phyloP scores from a whole-genome alignment of 1,140 invertebrate genomes.

The Nasonia vitripennis region DNA sequence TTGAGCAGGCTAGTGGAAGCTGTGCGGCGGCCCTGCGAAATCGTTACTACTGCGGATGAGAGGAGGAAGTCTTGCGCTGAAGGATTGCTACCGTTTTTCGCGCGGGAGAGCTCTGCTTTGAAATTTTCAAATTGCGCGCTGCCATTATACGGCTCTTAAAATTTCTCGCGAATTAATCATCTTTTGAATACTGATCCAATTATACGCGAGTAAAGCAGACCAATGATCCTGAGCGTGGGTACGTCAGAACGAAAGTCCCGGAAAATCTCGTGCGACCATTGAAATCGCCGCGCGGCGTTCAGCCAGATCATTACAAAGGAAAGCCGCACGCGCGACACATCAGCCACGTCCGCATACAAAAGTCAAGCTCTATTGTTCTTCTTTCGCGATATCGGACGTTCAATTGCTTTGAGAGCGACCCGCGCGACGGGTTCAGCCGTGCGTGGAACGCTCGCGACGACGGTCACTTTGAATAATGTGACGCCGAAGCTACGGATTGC shows the following conservation, averaged over 20 bases:
- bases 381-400: background rate
- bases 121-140: no score
- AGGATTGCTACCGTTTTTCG: conserved; percentile 19
- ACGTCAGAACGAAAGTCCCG: no score
- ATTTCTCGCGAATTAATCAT: no score
- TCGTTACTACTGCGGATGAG: background rate
- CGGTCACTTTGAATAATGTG: conserved; percentile 30
- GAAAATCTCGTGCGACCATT: background rate
- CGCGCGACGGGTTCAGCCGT: background rate
- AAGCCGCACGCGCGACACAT: background rate
- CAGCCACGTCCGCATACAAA: background rate
- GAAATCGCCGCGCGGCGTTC: background rate
- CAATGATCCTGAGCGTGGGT: no score
- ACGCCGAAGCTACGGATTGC: background rate
- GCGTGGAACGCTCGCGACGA: background rate
- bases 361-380: background rate
- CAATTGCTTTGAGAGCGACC: background rate
- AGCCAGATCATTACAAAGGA: conserved; percentile 10
- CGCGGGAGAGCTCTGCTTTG: background rate
- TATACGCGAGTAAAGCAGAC: no score
- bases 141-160: no score
- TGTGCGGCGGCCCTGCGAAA: background rate
- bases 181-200: no score
- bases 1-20: background rate
- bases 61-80: background rate